Percentiles rank a stretch among this genome's conserved stretches.
Conservation (phyloP, 2,113 vertebrate species). For the Erinaceus europaeus region DNA sequence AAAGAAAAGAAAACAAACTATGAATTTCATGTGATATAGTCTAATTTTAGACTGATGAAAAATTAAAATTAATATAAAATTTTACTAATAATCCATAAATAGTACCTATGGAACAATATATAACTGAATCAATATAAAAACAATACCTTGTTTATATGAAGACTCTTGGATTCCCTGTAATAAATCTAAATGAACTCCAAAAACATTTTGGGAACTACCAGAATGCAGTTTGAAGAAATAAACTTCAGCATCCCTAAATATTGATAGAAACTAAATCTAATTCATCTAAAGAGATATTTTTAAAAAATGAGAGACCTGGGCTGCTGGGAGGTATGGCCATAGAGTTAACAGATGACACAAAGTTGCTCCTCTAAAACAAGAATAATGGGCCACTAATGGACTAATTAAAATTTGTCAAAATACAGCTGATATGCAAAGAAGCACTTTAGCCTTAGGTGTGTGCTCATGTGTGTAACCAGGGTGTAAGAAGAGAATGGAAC, state of each 20-base stretch:
- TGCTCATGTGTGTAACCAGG: no score
- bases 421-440: no score
- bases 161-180: neutral
- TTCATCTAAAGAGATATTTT: neutral
- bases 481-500: no score
- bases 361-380: no score
- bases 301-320: no score
- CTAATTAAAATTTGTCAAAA: no score
- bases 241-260: neutral
- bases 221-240: neutral
- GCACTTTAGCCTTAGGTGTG: no score
- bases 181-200: constrained; percentile 30
- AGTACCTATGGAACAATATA: neutral
- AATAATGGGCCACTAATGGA: no score
- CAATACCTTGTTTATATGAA: constrained; percentile 12
- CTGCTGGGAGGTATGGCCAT: no score
- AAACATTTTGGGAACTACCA: neutral
- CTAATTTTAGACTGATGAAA: neutral
- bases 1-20: constrained; percentile 24
- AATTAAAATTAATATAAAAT: neutral
- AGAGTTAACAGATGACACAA: no score
- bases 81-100: neutral
- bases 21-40: neutral
- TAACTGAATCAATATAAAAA: neutral
- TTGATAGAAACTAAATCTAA: neutral